phyloP scores from a whole-genome alignment of 2,113 vertebrate genomes.

The Alligator sinensis region DNA sequence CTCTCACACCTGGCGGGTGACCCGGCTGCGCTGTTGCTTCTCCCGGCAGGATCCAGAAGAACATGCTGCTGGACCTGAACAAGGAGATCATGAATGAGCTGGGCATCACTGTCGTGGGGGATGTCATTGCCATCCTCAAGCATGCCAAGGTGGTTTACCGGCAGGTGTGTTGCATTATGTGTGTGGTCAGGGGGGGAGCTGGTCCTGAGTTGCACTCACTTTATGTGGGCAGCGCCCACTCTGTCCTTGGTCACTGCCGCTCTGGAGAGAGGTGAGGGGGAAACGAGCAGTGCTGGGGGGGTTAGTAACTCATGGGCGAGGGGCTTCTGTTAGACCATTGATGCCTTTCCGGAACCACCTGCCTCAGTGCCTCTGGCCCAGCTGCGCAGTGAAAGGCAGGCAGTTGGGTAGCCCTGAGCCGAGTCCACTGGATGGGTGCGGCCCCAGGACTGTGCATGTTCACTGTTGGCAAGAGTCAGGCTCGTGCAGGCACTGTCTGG shows the following conservation, averaged over 20 bases:
- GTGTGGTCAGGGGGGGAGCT: neutral
- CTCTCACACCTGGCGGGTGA: neutral
- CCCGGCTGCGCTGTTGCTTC: too few species aligned
- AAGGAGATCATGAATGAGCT: constrained; percentile 97
- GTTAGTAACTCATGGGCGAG: neutral
- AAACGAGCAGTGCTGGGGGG: neutral
- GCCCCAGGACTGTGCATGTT: neutral
- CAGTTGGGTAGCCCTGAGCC: neutral
- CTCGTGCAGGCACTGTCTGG: neutral
- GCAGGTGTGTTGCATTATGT: constrained; percentile 80
- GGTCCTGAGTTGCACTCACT: too few species aligned
- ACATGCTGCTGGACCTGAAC: constrained; percentile 94
- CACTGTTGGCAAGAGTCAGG: neutral
- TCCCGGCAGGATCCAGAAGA: constrained; percentile 90
- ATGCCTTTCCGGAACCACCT: neutral
- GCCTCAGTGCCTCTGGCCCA: too few species aligned
- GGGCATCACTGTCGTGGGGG: constrained; percentile 91
- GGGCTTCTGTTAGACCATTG: too few species aligned
- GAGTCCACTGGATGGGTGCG: rapidly evolving
- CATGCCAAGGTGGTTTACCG: constrained; percentile 93
- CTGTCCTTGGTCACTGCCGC: too few species aligned
- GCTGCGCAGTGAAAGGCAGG: neutral
- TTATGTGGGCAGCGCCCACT: neutral
- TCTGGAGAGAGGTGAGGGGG: neutral
- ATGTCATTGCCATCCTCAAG: constrained; percentile 95